These are phyloP conservation scores for Thunnus thynnus DNA, from an alignment of 2,113 vertebrate species.

Conservation along the genomic window DNA sequence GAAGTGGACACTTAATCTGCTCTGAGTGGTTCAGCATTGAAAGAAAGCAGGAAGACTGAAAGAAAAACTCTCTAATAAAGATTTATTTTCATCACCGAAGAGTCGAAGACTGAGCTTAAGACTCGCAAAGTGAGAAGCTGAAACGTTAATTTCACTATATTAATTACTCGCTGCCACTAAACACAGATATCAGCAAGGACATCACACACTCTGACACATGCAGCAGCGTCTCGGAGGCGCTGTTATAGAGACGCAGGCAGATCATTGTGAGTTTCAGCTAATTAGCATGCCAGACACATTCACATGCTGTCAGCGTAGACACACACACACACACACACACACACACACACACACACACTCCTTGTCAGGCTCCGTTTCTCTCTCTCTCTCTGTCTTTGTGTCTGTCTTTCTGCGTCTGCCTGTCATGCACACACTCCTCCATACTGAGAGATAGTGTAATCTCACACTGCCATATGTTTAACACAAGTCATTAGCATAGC, in stretches of 20 bases:
- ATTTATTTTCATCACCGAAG: background rate
- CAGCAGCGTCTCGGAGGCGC: constrained; percentile 50
- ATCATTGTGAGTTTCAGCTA: constrained; percentile 54
- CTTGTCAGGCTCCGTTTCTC: constrained; percentile 33
- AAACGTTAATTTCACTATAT: constrained; percentile 25
- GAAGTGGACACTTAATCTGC: constrained; percentile 9
- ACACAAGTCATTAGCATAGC: constrained; percentile 71
- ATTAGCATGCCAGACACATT: constrained; percentile 74
- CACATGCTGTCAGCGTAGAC: constrained; percentile 43
- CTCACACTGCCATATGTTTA: constrained; percentile 65
- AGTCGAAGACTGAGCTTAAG: background rate
- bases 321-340: constrained; percentile 30
- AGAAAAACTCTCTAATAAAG: background rate
- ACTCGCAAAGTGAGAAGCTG: background rate
- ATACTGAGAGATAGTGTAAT: constrained; percentile 65
- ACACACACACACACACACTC: constrained; percentile 19
- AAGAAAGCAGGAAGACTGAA: background rate
- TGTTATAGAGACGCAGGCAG: constrained; percentile 42
- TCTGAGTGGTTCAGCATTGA: background rate
- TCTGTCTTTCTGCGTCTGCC: constrained; percentile 5
- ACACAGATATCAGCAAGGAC: constrained; percentile 67
- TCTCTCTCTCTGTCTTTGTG: constrained; percentile 20
- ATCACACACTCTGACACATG: constrained; percentile 50
- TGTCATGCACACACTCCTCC: constrained; percentile 49
- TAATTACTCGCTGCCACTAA: constrained; percentile 52